Percentiles rank a stretch among this genome's conserved stretches.
These are phyloP conservation scores for Ormyrus rosae DNA, from an alignment of 2,888 invertebrate genomes.

Conservation along the genomic window DNA sequence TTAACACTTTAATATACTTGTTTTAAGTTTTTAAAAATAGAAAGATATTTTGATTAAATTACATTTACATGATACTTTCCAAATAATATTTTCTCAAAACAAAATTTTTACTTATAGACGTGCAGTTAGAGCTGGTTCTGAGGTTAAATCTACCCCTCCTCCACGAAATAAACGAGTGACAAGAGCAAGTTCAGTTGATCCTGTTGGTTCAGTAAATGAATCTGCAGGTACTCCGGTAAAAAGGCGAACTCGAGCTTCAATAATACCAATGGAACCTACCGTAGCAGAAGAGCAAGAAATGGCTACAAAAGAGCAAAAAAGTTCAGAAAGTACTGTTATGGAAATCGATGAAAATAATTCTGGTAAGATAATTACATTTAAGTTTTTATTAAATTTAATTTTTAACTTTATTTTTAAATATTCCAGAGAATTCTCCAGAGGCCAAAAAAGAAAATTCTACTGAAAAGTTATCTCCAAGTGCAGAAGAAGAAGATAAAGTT, in stretches of 20 bases:
- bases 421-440: conserved; percentile 23
- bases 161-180: conserved; percentile 63
- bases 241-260: conserved; percentile 60
- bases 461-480: conserved; percentile 12
- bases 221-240: conserved; percentile 59
- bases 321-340: conserved; percentile 39
- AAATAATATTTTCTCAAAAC: neutral
- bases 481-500: conserved; percentile 14
- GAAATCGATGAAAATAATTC: conserved; percentile 42
- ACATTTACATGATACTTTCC: neutral
- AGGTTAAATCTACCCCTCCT: conserved; percentile 64
- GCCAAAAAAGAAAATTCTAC: conserved; percentile 27
- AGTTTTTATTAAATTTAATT: neutral
- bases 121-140: conserved; percentile 67
- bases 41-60: conserved; percentile 1
- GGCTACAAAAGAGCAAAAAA: conserved; percentile 22
- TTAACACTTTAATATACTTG: no score
- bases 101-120: conserved; percentile 53
- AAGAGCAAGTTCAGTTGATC: conserved; percentile 68
- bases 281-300: conserved; percentile 63
- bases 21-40: no score
- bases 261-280: conserved; percentile 61
- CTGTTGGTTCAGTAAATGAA: conserved; percentile 54
- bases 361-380: conserved; percentile 34
- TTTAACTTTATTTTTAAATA: neutral